Percentiles rank a stretch among this genome's conserved stretches.
Evolutionary conservation across 2,888 invertebrate species (phyloP).

Genomic region (Drosophila birchii): DNA sequence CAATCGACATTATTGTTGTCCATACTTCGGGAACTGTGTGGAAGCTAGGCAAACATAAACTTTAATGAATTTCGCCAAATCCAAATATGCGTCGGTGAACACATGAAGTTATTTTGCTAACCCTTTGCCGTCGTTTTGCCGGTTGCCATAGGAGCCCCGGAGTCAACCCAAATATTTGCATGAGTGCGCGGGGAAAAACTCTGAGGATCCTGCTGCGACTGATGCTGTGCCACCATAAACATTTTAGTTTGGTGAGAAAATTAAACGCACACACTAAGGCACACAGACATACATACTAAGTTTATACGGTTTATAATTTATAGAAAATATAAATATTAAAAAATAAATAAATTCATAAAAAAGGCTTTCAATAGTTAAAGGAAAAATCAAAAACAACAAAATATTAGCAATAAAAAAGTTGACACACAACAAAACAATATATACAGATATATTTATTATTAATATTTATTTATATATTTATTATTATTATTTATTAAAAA

Average conservation of each 20-base stretch:
- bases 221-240: constrained; percentile 50
- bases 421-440: too few relatives aligned
- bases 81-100: constrained; percentile 61
- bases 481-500: too few relatives aligned
- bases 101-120: constrained; percentile 78
- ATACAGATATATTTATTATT: too few relatives aligned
- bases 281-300: neutral
- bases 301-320: neutral
- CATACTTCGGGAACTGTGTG: constrained; percentile 37
- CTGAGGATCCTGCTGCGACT: constrained; percentile 45
- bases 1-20: constrained; percentile 66
- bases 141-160: constrained; percentile 54
- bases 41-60: constrained; percentile 77
- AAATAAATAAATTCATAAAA: too few relatives aligned
- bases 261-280: constrained; percentile 62
- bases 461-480: too few relatives aligned
- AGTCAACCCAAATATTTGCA: constrained; percentile 73
- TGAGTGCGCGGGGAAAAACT: constrained; percentile 52
- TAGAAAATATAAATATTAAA: too few relatives aligned
- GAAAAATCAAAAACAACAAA: too few relatives aligned
- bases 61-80: constrained; percentile 78
- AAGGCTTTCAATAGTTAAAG: too few relatives aligned
- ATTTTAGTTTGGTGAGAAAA: constrained; percentile 81
- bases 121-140: constrained; percentile 72
- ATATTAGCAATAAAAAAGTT: too few relatives aligned